phyloP scores from a whole-genome alignment of 2,113 vertebrate species.

The Ascaphus truei region DNA sequence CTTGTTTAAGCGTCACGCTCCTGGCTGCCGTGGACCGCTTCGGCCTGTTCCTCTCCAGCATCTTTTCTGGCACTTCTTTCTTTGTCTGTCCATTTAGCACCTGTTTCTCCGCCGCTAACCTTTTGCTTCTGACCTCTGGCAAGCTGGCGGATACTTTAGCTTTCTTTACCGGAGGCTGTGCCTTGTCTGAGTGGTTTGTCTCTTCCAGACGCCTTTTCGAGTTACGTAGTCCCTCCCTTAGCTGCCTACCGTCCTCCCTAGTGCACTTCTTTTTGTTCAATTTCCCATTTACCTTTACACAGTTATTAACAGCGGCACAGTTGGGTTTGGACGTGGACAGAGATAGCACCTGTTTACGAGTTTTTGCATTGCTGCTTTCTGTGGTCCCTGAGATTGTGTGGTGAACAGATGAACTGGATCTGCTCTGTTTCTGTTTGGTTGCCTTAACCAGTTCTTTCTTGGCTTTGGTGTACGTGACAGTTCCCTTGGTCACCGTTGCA shows the following conservation, averaged over 20 bases:
- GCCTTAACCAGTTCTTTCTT: constrained; percentile 98
- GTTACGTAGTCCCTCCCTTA: constrained; percentile 90
- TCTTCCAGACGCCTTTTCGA: constrained; percentile 91
- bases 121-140: constrained; percentile 80
- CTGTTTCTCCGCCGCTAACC: constrained; percentile 62
- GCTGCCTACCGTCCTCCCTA: constrained; percentile 74
- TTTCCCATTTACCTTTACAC: constrained; percentile 84
- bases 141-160: constrained; percentile 59
- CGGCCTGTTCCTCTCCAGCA: constrained; percentile 74
- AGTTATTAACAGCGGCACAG: constrained; percentile 62
- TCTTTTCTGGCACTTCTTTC: constrained; percentile 70
- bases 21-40: constrained; percentile 84
- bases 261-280: constrained; percentile 87
- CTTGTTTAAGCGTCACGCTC: constrained; percentile 84
- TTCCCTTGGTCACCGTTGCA: constrained; percentile 97
- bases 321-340: constrained; percentile 70
- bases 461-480: constrained; percentile 99
- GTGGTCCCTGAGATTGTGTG: constrained; percentile 97
- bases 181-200: constrained; percentile 62
- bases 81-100: constrained; percentile 75
- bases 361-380: constrained; percentile 99
- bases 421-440: constrained; percentile 96
- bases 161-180: constrained; percentile 70
- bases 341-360: constrained; percentile 99
- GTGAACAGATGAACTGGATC: constrained; percentile 85